phyloP scores from a whole-genome alignment of 2,797 vertebrate species.

The Malurus leucopterus region DNA sequence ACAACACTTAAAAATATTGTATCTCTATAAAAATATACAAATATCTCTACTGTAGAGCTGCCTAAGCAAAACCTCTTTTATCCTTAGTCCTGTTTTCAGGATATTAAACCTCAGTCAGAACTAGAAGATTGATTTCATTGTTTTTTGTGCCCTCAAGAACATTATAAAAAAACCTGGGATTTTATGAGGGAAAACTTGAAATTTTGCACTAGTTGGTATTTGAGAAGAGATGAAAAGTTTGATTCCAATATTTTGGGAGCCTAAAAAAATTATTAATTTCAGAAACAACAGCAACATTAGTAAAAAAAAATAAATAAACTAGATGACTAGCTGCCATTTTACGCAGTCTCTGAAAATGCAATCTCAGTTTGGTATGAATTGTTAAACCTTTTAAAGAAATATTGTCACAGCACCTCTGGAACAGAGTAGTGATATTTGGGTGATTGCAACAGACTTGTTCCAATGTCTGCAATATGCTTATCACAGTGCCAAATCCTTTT shows the following conservation, averaged over 20 bases:
- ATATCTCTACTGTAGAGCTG: not conserved
- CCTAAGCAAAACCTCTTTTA: not conserved
- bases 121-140: not conserved
- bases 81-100: not conserved
- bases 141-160: not conserved
- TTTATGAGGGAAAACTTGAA: not conserved
- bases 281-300: not conserved
- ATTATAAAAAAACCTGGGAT: not conserved
- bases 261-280: conserved; percentile 7
- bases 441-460: not conserved
- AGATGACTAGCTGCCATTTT: not conserved
- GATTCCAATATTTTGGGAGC: not conserved
- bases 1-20: not conserved
- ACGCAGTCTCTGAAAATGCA: not conserved
- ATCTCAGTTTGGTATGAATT: not conserved
- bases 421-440: not conserved
- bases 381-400: not conserved
- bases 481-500: not conserved
- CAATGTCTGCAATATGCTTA: not conserved
- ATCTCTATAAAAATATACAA: not conserved
- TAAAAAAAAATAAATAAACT: not conserved
- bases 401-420: not conserved
- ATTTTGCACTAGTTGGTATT: not conserved
- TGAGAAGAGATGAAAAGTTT: not conserved
- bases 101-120: not conserved